Evolutionary conservation across 1,140 invertebrate genomes (phyloP), one percentile per base, ranked within the genome.

Genomic region (Penaeus chinensis): DNA sequence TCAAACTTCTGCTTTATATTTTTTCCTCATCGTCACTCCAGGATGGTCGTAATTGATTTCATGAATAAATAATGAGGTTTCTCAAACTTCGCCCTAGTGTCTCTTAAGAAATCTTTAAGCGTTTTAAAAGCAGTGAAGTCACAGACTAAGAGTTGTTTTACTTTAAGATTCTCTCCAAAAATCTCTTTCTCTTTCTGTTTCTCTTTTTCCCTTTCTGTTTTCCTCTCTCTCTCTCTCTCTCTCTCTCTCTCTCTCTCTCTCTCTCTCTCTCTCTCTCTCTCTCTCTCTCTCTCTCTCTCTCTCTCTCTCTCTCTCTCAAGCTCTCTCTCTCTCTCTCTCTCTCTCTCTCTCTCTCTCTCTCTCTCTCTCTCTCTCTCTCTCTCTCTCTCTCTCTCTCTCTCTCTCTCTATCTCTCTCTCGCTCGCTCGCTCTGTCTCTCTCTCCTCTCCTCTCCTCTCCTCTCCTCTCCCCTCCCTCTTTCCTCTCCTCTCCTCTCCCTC

Each of bases 261-360:
- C 24, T 78, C 42, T 78, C 76, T 32, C 24, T 32, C 24, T 32
- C 76, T 32, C 76, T 32, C 76, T 78, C 76, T 47, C 24, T 47
- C 24, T 78, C 42, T 78, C 76, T 78, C 76, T 47, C 76, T 32
- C 76, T 78, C 24, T 78, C 42, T 78, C 24, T 47, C 76, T 78
- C 76, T 78, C 76, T 78, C 24, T 78, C 20, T 76, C 71, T 24
- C 20, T 24, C 13, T 8, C 13, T 19, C 47, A 2, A 5, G n/a
- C 24, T 22, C 27, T 19, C 24, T 76, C 71, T 18, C 47, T 24
- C 19, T 76, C n/a, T 42, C 47, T 76, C n/a, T n/a, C 4, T n/a
- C 47, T 42, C n/a, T 76, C n/a, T 42, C 47, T 42, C 47, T 76
- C 37, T 22, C 2, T 24, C 47, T 78, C 8, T 13, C 47, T 78